Percentiles rank a stretch among this genome's conserved stretches.
phyloP scores from a whole-genome alignment of 2,888 invertebrate genomes.

The Troides helena region DNA sequence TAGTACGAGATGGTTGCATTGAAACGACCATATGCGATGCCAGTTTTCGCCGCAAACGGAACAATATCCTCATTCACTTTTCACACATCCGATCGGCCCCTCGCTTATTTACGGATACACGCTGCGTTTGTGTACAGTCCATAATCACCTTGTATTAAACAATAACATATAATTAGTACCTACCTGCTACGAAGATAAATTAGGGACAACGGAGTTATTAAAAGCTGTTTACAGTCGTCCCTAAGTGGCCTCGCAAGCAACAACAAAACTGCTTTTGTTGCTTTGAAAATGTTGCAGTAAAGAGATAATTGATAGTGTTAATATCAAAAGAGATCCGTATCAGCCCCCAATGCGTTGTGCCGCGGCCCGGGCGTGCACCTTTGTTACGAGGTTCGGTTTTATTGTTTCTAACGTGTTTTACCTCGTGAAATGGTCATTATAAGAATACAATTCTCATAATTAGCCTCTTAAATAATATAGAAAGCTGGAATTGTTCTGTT shows the following conservation, averaged over 20 bases:
- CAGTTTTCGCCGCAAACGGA: conserved; percentile 49
- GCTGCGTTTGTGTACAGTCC: conserved; percentile 50
- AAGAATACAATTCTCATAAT: conserved; percentile 28
- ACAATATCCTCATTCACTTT: conserved; percentile 57
- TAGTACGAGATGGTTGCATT: conserved; percentile 42
- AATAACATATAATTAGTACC: conserved; percentile 77
- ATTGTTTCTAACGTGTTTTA: conserved; percentile 22
- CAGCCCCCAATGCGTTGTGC: conserved; percentile 17
- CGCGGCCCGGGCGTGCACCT: conserved; percentile 15
- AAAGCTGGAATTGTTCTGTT: conserved; percentile 9
- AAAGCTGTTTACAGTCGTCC: conserved; percentile 74
- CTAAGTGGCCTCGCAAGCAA: conserved; percentile 66
- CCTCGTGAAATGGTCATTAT: conserved; percentile 11
- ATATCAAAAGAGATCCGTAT: conserved; percentile 33
- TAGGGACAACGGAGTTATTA: conserved; percentile 71
- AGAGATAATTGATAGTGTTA: conserved; percentile 31
- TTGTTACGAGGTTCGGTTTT: conserved; percentile 28
- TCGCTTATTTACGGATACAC: conserved; percentile 54
- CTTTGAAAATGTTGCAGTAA: conserved; percentile 32
- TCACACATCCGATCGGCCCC: conserved; percentile 57
- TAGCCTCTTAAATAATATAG: conserved; percentile 21
- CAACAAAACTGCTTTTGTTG: conserved; percentile 43
- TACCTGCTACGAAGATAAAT: conserved; percentile 73
- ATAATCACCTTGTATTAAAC: conserved; percentile 75
- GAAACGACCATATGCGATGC: conserved; percentile 50